Evolutionary conservation across 2,797 vertebrate species (phyloP), one percentile per base, ranked within the genome.

Genomic region (Rhinoraja longicauda): DNA sequence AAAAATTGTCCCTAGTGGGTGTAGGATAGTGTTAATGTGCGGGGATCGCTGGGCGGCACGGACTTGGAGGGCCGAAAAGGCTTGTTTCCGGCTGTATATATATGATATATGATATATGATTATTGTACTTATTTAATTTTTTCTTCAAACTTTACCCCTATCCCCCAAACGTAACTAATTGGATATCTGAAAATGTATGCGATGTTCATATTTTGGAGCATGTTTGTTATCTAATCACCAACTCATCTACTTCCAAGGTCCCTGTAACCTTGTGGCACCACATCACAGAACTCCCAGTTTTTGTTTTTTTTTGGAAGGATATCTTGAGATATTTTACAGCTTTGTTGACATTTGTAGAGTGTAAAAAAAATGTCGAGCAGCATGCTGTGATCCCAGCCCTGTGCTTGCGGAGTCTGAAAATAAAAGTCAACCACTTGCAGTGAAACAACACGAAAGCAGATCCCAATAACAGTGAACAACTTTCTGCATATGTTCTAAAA

Each of bases 271-370:
- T 88, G 17, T 32, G 88, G 45, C 26, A 26, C 7, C 4, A 0
- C 24, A 59, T 45, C 81, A 32, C 19, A 45, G 59, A 9, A 36
- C 36, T 36, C 62, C n/a, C 24, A 10, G 76, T 10, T 77, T 88
- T 64, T n/a, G n/a, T 86, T 0, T 86, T 59, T 29, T 0, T 86
- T 59, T 29, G 29, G 5, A 21, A 64, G 17, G 5, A 36, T 2
- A 36, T 32, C 59, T 64, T 91, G 36, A 75, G 36, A 75, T 72
- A 92, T n/a, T 73, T 45, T 92, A 45, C 70, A 75, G 29, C 59
- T 92, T 75, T 92, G 90, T 92, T 73, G 67, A 92, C 70, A 45
- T 92, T 92, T 92, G 39, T 70, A 72, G 12, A 17, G 36, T 53
- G 21, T 15, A 12, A 26, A 91, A 21, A 70, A 91, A 24, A 24